These are phyloP conservation scores for Volucella bombylans DNA, from an alignment of 2,888 invertebrate genomes.

Conservation along the genomic window DNA sequence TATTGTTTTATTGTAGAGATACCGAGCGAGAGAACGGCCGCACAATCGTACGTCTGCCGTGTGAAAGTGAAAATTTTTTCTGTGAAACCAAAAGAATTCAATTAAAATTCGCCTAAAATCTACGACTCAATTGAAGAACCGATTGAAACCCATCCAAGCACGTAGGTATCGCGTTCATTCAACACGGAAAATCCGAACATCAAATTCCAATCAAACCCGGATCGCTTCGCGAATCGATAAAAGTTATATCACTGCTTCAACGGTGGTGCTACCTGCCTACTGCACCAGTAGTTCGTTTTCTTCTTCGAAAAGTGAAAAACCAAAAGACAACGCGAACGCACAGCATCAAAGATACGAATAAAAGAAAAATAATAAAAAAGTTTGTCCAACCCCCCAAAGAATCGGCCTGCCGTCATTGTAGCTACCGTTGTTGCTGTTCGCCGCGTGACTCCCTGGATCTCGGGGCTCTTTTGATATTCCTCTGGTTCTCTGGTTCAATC, in stretches of 20 bases:
- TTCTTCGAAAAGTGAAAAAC: too few species aligned
- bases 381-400: slow-evolving; percentile 59
- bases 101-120: slow-evolving; percentile 28
- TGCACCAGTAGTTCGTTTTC: slow-evolving; percentile 29
- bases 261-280: slow-evolving; percentile 21
- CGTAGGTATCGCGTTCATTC: neutral
- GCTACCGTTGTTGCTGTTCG: slow-evolving; percentile 6
- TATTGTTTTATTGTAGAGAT: slow-evolving; percentile 74
- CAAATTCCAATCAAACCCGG: slow-evolving; percentile 19
- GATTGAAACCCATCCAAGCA: slow-evolving; percentile 16
- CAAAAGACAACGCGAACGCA: too few species aligned
- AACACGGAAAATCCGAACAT: slow-evolving; percentile 33
- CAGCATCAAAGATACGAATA: slow-evolving; percentile 48
- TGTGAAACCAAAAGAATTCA: slow-evolving; percentile 56
- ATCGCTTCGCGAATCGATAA: slow-evolving; percentile 64
- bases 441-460: slow-evolving; percentile 70
- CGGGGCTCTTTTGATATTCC: slow-evolving; percentile 58
- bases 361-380: slow-evolving; percentile 43
- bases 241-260: slow-evolving; percentile 70
- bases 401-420: slow-evolving; percentile 11
- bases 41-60: slow-evolving; percentile 59
- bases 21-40: slow-evolving; percentile 72
- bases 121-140: neutral
- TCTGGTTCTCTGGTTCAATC: slow-evolving; percentile 64
- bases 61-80: slow-evolving; percentile 68